phyloP scores from a whole-genome alignment of 2,888 invertebrate species.

The Teinopalpus imperialis region DNA sequence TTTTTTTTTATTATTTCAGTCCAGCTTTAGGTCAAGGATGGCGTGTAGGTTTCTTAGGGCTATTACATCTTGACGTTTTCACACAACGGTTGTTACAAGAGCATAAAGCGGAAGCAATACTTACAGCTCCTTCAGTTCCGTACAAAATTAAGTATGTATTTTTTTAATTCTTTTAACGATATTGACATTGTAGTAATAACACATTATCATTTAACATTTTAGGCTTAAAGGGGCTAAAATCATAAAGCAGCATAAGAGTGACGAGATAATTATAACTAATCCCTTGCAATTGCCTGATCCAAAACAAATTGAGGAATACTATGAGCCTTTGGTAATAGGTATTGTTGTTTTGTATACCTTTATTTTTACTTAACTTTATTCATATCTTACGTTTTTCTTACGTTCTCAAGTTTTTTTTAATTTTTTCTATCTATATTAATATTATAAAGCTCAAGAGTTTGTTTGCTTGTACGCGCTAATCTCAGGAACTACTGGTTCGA shows the following conservation, averaged over 20 bases:
- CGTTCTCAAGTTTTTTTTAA: no score
- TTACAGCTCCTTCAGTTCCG: constrained; percentile 93
- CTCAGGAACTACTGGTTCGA: no score
- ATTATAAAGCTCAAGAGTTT: no score
- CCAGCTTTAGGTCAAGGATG: constrained; percentile 94
- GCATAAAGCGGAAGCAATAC: constrained; percentile 89
- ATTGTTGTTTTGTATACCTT: constrained; percentile 47
- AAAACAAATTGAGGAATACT: constrained; percentile 86
- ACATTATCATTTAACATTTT: no score
- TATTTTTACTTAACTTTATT: no score
- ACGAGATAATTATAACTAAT: constrained; percentile 86
- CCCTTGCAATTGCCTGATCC: constrained; percentile 87
- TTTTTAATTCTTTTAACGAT: background rate
- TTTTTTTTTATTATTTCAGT: constrained; percentile 65
- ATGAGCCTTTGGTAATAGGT: constrained; percentile 93
- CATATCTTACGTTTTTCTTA: no score
- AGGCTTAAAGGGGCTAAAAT: constrained; percentile 88
- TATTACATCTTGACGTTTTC: constrained; percentile 94
- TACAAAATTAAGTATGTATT: constrained; percentile 83
- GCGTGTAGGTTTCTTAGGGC: constrained; percentile 92
- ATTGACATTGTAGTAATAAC: no score
- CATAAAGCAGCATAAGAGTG: constrained; percentile 83
- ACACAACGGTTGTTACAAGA: constrained; percentile 93
- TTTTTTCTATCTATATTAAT: no score
- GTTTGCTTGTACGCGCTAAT: no score